Evolutionary conservation across 2,888 invertebrate species (phyloP), one percentile per base, ranked within the genome.

Genomic region (Ectemnius lituratus): DNA sequence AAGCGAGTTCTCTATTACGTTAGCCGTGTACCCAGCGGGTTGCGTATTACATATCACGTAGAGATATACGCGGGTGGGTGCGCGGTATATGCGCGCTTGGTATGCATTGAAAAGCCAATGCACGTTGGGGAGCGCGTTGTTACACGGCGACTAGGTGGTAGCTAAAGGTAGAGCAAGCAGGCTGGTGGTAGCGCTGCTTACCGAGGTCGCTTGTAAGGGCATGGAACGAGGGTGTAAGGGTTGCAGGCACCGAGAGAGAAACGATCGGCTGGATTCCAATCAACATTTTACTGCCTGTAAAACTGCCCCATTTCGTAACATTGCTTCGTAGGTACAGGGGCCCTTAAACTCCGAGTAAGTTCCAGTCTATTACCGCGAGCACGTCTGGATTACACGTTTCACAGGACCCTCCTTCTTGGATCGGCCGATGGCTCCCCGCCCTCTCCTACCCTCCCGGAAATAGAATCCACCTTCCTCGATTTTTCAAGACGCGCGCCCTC

Each of bases 231-330:
- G 62, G 46, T 52, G 72, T 73, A 75, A 72, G 74, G 75, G 69
- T 75, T 60, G 61, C 59, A 18, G 56, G 47, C 58, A 70, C 66
- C 71, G 69, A 70, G 79, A 78, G 67, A 76, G 75, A 67, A 75
- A 82, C 84, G 85, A 87, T 88, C 84, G 81, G 75, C 81, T 73
- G 84, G 83, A 86, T 88, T 88, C 86, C 86, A 88, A 88, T 88
- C 88, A 88, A 86, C 87, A 85, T 88, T 88, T 88, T 87, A 88
- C 87, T 87, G 87, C 82, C 86, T 87, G 86, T 88, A 88, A 87
- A 88, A 87, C 82, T 86, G 81, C 75, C 82, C 85, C 83, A 85
- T 88, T 88, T 86, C 85, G 84, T 82, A 87, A 85, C 85, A 83
- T 84, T 85, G 82, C 85, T 80, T 82, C 81, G 75, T 82, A 75